A percentile compares a stretch with the other conserved stretches of the same genome.
phyloP scores from a whole-genome alignment of 2,888 invertebrate genomes.

The Drosophila meridionalis region DNA sequence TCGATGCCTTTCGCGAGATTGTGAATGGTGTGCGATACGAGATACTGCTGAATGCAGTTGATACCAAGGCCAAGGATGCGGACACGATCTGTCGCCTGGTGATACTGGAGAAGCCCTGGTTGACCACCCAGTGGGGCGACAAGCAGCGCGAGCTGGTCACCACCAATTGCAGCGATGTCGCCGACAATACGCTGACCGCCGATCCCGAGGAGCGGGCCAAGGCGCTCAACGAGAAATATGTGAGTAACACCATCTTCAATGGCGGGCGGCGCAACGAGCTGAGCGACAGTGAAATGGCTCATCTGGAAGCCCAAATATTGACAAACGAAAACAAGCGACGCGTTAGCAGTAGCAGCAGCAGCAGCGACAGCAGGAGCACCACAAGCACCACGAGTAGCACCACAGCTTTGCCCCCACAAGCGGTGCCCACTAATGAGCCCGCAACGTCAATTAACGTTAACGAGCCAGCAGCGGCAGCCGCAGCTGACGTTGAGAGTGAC shows the following conservation, averaged over 20 bases:
- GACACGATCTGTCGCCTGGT: conserved; percentile 87
- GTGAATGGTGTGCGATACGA: conserved; percentile 84
- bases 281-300: conserved; percentile 79
- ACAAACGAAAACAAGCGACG: conserved; percentile 46
- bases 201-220: conserved; percentile 58
- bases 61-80: conserved; percentile 78
- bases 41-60: conserved; percentile 81
- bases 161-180: conserved; percentile 88
- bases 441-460: conserved; percentile 67
- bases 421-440: conserved; percentile 62
- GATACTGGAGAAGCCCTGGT: conserved; percentile 89
- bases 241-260: conserved; percentile 82
- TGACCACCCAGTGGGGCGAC: conserved; percentile 86
- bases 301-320: conserved; percentile 82
- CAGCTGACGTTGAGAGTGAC: conserved; percentile 4
- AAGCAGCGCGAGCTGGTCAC: conserved; percentile 87
- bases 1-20: conserved; percentile 84
- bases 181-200: conserved; percentile 48
- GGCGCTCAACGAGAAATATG: conserved; percentile 80
- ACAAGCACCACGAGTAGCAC: conserved; percentile 40
- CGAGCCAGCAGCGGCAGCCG: conserved; percentile 42
- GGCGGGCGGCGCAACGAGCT: conserved; percentile 82
- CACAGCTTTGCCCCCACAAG: conserved; percentile 12
- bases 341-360: conserved; percentile 27
- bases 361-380: conserved; percentile 10